Base-by-base conservation (phyloP, 2,888 invertebrate genomes). In the Leptinotarsa tumamoca region DNA sequence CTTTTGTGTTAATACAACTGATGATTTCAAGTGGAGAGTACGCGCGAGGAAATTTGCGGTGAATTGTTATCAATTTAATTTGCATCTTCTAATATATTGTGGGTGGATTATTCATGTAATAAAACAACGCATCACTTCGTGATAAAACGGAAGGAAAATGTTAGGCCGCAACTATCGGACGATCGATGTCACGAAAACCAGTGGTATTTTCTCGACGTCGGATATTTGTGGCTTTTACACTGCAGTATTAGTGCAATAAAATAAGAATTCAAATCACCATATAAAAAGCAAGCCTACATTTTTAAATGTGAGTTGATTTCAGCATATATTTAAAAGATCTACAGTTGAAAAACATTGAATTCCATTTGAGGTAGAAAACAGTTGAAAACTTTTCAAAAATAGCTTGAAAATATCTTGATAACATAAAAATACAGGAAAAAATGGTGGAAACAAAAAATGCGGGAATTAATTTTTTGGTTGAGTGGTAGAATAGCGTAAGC, bases 101-200 rank as follows among this genome's bases (percentile, higher is more conserved):
- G 58, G 58, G 58, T 58, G 58, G 58, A 15, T 23, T 21, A 23
- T 14, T 21, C 58, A 58, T 23, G 15, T 58, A 23, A 58, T 23
- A 27, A 58, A 58, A 58, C 21, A 14, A 58, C 58, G 58, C 58
- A 23, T 58, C 27, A 23, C 14, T 58, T 58, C 23, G 58, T 23
- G 58, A 14, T 18, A 23, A 58, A 58, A 58, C 21, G 58, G 58
- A 58, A 58, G 58, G 58, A 58, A 58, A 52, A 21, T 54, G 54
- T 15, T 21, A 13, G 58, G 58, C 58, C 58, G 14, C 58, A 58
- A 58, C 15, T 23, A 58, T 58, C 58, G 58, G 23, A 58, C 58
- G 58, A 58, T 58, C 18, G 21, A 58, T 52, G 23, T 23, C 58
- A 58, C 13, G 58, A 58, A 58, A 14, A 58, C 13, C 21, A 21